Base-by-base conservation (phyloP, 2,888 invertebrate genomes). In the Eutolmus rufibarbis region DNA sequence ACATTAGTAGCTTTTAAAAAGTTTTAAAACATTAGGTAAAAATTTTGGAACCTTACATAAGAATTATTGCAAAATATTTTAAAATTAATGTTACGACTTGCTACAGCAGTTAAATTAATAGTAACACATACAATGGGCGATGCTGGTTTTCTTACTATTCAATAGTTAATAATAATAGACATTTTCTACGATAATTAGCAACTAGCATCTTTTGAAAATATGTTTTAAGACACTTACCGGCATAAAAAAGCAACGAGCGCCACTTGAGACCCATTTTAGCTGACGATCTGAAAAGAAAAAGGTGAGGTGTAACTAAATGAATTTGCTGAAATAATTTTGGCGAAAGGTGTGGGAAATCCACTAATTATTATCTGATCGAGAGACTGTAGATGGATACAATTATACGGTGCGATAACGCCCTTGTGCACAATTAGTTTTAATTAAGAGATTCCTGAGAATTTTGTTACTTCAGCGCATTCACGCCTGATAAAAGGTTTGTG, bases 271-370 rank as follows among this genome's bases (percentile, higher is more conserved):
- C 86, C 88, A 88, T 88, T 86, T 88, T 37, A 74, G 28, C 57
- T 87, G 84, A 77, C 77, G 86, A 88, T 88, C 88, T 88, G 84
- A 43, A 88, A 88, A 19, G 40, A 87, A 79, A 86, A 34, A 84
- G 84, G 66, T 5, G 19, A 87, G 12, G 74, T 57, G 37, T 76
- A 76, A 76, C 23, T 76, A 76, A 76, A 8, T 74, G 28, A 31
- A 37, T 40, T 34, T 76, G 76, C 5, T 37, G n/a, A 31, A 28
- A 76, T 76, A 16, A 34, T 76, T 76, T 40, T 37, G 40, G 40
- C 76, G 40, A 76, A 76, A 76, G 43, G 19, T 85, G 46, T 85
- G 85, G 46, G 74, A 85, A 85, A 85, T 16, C 28, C 43, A 43
- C 23, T 85, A 85, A 74, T 85, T 85, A 85, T 43, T 46, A 66